Base-by-base conservation (phyloP, 2,797 vertebrate species). In the Pangasius krempfi region DNA sequence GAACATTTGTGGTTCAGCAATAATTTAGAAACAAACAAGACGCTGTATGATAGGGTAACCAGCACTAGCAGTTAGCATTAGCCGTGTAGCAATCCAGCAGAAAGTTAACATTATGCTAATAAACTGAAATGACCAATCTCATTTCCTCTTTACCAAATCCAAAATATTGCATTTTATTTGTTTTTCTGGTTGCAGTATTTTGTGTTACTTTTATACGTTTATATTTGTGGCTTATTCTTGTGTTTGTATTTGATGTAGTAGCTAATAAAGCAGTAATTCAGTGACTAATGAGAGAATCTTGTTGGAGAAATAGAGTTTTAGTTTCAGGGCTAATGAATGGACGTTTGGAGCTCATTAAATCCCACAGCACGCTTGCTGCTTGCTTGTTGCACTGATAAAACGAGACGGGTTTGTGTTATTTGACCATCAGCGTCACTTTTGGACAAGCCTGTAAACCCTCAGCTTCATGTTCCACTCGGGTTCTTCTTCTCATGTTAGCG, bases 271-370 rank as follows among this genome's bases (percentile, higher is more conserved):
- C 72, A 73, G 37, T 22, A 72, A 20, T 40, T 40, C 37, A 9
- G 8, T 4, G 3, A 73, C 18, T 25, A 25, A 44, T 73, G 22
- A 73, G 37, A 25, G 8, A 44, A 25, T 73, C 37, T 10, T 4
- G 70, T 10, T 12, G 7, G 7, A 22, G 68, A 37, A 70, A 40
- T 40, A 4, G 20, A 44, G 25, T 76, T 50, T 76, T 50, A 13
- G 44, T 76, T 47, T 76, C 44, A 50, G 73, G 73, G 50, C 73
- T 76, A 76, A 76, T 76, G 25, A 76, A 47, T 76, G 12, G 44
- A 50, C 44, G 5, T 76, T 14, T 50, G 73, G 40, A 78, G 75
- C 47, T 79, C 75, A 10, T 79, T 79, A 79, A 79, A 18, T 30
- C 50, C 27, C 16, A 1, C 50, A 9, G 27, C 50, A 30, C 2